Conservation (phyloP, 2,113 vertebrate genomes). For the Gasterosteus nipponicus region DNA sequence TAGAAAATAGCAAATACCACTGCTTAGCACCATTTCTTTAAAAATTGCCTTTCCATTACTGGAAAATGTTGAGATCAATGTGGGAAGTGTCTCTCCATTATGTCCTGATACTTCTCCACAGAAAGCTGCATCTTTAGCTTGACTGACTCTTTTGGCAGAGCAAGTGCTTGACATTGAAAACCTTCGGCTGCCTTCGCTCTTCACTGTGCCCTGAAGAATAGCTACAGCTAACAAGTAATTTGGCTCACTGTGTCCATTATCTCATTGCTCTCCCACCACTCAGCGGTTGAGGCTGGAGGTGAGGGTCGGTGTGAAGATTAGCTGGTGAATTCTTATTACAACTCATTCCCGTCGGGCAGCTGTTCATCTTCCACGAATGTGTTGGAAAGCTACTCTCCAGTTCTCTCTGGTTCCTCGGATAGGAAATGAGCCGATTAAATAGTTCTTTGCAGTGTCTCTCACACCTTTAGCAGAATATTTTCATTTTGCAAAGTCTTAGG, state of each 20-base stretch:
- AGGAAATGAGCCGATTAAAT: not conserved
- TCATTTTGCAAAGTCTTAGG: not conserved
- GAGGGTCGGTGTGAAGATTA: not conserved
- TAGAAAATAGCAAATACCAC: not conserved
- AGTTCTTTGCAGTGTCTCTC: not conserved
- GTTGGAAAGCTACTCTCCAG: not conserved
- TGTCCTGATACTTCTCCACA: not conserved
- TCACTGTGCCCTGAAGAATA: not conserved
- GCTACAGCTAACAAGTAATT: slow-evolving; percentile 23
- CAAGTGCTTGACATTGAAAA: not conserved
- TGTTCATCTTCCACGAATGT: slow-evolving; percentile 4
- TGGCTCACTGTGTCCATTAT: slow-evolving; percentile 26
- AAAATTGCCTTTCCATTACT: not conserved
- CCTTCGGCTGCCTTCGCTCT: not conserved
- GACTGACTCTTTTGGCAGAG: not conserved
- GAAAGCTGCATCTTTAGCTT: not conserved
- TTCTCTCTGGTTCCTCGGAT: not conserved
- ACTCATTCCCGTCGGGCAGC: not conserved
- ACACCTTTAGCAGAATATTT: not conserved
- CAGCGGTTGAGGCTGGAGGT: not conserved
- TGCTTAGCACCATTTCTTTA: not conserved
- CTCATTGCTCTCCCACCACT: slow-evolving; percentile 4
- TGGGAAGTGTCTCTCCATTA: not conserved
- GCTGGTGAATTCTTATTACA: not conserved
- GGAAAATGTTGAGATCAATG: not conserved